Evolutionary conservation across 2,888 invertebrate species (phyloP), one percentile per base, ranked within the genome.

Genomic region (Acleris laterana): DNA sequence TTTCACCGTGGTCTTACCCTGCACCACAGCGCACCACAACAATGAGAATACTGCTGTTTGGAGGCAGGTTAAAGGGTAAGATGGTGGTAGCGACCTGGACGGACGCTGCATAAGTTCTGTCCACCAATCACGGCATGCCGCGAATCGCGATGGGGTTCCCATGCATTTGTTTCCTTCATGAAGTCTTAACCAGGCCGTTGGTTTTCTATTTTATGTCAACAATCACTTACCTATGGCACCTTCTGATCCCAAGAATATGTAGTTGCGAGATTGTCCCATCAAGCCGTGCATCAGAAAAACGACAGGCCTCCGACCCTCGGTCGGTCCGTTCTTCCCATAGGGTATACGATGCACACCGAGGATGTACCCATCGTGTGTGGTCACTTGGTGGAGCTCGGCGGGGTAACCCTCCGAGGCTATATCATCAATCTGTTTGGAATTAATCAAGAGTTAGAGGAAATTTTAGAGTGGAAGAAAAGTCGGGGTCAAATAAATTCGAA

Each of bases 231-330:
- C 87, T 22, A 84, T 67, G 38, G 80, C 73, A 3, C 69, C 16
- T 13, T 82, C 77, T 3, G 81, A 71, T 22, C 85, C 87, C 6
- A 84, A 58, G 2, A 7, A 13, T 28, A 85, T 68, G 51, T 72
- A 86, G 11, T 71, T 64, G 46, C 71, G 74, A 0, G 87, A 83
- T 5, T 79, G 71, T 1, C 76, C 70, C 17, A 77, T 59, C 0
- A 86, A 71, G 0, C 88, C 88, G 57, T 88, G 88, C 87, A 88
- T 86, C 2, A 86, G 60, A 60, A 88, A 82, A 1, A 87, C 84
- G 1, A 83, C 79, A 0, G 86, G 82, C 53, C 75, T 74, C 32
- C 69, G 58, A 5, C 19, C 60, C 1, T 71, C 68, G 2, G 66
- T 61, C 3, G 46, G 28, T 32, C 71, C 68, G 5, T 53, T 57